Conservation (phyloP, 2,888 invertebrate genomes). For the Leucophenga maculata region DNA sequence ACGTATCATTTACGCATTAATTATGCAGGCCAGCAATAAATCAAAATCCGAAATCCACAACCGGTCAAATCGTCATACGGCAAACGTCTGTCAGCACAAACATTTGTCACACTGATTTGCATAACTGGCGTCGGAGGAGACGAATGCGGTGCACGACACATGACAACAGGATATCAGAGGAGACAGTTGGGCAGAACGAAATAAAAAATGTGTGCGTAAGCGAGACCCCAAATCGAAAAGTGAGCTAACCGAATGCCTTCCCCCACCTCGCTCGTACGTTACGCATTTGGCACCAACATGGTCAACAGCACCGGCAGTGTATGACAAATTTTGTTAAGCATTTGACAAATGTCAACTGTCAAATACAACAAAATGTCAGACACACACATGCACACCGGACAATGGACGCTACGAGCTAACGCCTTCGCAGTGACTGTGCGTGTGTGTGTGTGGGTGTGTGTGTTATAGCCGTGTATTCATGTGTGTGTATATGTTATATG, state of each 20-base stretch:
- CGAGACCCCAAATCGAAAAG: too few relatives aligned
- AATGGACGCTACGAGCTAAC: too few relatives aligned
- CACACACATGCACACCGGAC: conserved; percentile 23
- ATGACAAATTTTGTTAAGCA: conserved; percentile 62
- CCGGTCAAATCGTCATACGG: conserved; percentile 10
- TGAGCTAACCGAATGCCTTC: not conserved
- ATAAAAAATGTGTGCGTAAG: too few relatives aligned
- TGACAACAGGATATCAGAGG: too few relatives aligned
- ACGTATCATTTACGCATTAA: conserved; percentile 60
- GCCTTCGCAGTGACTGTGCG: conserved; percentile 12
- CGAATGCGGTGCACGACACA: too few relatives aligned
- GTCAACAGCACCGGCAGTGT: conserved; percentile 43
- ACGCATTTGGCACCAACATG: conserved; percentile 37
- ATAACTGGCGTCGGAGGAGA: not conserved
- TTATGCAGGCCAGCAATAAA: conserved; percentile 60
- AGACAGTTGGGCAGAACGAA: too few relatives aligned
- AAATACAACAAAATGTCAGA: conserved; percentile 50
- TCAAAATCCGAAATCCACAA: conserved; percentile 47
- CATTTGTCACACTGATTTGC: conserved; percentile 53
- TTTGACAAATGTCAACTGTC: conserved; percentile 66
- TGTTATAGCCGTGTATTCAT: conserved; percentile 30
- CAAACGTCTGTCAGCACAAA: conserved; percentile 53
- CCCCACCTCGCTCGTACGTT: not conserved
- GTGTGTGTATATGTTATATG: conserved; percentile 26
- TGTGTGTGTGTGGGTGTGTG: conserved; percentile 16